Evolutionary conservation across 2,113 vertebrate species (phyloP).

Genomic region (Rhineura floridana): DNA sequence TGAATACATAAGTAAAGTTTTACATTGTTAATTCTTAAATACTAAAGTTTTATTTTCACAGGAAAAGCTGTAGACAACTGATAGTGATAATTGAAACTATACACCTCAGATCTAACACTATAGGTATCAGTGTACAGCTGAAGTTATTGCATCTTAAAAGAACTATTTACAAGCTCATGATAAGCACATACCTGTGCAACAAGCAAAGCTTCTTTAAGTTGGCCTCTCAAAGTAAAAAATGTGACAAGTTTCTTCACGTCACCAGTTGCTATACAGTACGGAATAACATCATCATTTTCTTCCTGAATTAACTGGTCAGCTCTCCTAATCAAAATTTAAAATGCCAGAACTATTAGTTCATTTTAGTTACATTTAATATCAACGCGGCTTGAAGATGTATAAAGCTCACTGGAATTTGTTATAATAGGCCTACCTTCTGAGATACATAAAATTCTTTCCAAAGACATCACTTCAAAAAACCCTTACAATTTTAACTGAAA

Average conservation of each 20-base stretch:
- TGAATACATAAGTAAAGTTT: not conserved
- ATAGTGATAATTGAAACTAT: conserved; percentile 12
- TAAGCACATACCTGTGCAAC: conserved; percentile 87
- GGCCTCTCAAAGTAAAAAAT: conserved; percentile 92
- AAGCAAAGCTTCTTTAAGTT: conserved; percentile 91
- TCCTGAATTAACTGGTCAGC: conserved; percentile 95
- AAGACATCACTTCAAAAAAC: not conserved
- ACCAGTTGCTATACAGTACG: conserved; percentile 91
- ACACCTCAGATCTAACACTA: not conserved
- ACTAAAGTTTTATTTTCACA: not conserved
- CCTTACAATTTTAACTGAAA: not conserved
- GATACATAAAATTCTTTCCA: not conserved
- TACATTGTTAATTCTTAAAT: not conserved
- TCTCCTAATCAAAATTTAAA: conserved; percentile 79
- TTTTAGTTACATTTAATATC: not conserved
- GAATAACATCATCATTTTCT: conserved; percentile 92
- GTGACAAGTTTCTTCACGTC: conserved; percentile 89
- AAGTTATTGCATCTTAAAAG: not conserved
- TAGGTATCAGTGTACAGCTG: not conserved
- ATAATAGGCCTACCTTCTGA: conserved; percentile 5
- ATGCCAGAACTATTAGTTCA: not conserved
- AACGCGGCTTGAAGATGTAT: not conserved
- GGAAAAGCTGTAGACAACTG: conserved; percentile 1
- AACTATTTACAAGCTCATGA: not conserved
- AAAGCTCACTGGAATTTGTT: not conserved